Percentiles rank a stretch among this genome's conserved stretches.
These are phyloP conservation scores for Buphagus erythrorhynchus DNA, from an alignment of 2,797 vertebrate genomes.

Conservation along the genomic window DNA sequence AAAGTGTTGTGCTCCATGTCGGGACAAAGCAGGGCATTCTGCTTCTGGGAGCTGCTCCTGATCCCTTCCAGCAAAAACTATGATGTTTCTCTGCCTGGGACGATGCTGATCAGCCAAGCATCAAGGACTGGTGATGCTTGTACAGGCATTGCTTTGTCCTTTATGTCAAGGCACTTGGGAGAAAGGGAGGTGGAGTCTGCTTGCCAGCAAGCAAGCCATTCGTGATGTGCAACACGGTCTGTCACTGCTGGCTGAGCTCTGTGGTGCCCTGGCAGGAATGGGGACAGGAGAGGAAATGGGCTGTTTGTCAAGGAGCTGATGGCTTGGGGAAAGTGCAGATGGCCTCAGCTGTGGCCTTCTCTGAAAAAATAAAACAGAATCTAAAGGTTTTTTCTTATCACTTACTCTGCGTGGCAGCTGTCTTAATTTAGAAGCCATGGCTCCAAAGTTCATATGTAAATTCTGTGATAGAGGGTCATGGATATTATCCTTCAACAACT, in stretches of 20 bases:
- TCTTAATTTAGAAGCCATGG: not conserved
- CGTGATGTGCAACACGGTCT: not conserved
- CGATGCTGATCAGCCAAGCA: not conserved
- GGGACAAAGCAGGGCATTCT: constrained; percentile 65
- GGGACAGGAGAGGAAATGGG: not conserved
- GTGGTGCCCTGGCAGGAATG: not conserved
- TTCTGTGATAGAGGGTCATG: not conserved
- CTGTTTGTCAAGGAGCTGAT: not conserved
- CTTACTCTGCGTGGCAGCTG: not conserved
- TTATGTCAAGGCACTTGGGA: not conserved
- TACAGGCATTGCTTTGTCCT: constrained; percentile 47
- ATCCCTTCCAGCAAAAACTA: not conserved
- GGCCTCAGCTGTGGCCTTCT: not conserved
- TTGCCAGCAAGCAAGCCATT: not conserved
- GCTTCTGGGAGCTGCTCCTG: not conserved
- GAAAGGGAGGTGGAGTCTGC: not conserved
- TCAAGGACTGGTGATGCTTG: not conserved
- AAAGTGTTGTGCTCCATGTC: not conserved
- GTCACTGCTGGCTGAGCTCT: not conserved
- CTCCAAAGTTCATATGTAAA: not conserved
- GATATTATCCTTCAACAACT: not conserved
- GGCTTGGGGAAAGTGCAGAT: not conserved
- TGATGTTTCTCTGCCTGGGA: constrained; percentile 7
- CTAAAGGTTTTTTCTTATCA: not conserved
- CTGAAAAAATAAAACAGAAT: not conserved